phyloP scores from a whole-genome alignment of 2,113 vertebrate species.

The Ceratotherium simum region DNA sequence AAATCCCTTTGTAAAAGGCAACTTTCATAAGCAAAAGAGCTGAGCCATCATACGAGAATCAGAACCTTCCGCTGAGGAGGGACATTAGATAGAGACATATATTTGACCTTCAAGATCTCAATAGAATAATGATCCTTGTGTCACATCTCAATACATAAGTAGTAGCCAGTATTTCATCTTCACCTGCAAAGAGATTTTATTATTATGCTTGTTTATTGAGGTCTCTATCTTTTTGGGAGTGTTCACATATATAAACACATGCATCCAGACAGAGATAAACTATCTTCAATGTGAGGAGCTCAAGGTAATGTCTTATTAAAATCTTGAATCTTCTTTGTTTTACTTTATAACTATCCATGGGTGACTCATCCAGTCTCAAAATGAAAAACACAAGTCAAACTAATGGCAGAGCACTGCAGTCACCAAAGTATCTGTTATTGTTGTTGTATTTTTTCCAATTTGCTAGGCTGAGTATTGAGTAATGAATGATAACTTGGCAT shows the following conservation, averaged over 20 bases:
- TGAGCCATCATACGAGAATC: background rate
- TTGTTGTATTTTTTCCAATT: background rate
- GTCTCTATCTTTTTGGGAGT: conserved; percentile 37
- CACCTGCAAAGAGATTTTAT: conserved; percentile 25
- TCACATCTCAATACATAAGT: background rate
- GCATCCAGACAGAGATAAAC: conserved; percentile 56
- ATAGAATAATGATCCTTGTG: conserved; percentile 9
- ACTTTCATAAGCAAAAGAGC: conserved; percentile 4
- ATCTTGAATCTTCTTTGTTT: conserved; percentile 40
- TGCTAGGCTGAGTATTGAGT: conserved; percentile 33
- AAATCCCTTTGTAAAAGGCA: background rate
- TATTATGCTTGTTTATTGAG: background rate
- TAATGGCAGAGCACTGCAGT: background rate
- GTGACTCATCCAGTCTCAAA: conserved; percentile 25
- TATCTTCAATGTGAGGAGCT: background rate
- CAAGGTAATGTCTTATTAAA: conserved; percentile 9
- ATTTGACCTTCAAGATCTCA: background rate
- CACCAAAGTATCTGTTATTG: rapidly evolving
- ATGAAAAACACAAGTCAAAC: conserved; percentile 59
- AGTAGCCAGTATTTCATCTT: conserved; percentile 5
- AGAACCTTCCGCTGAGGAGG: background rate
- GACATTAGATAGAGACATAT: background rate
- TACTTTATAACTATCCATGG: conserved; percentile 11
- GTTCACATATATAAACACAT: conserved; percentile 45
- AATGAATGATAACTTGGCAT: conserved; percentile 42